phyloP scores from a whole-genome alignment of 2,113 vertebrate genomes.

The Zosterops pallidus region DNA sequence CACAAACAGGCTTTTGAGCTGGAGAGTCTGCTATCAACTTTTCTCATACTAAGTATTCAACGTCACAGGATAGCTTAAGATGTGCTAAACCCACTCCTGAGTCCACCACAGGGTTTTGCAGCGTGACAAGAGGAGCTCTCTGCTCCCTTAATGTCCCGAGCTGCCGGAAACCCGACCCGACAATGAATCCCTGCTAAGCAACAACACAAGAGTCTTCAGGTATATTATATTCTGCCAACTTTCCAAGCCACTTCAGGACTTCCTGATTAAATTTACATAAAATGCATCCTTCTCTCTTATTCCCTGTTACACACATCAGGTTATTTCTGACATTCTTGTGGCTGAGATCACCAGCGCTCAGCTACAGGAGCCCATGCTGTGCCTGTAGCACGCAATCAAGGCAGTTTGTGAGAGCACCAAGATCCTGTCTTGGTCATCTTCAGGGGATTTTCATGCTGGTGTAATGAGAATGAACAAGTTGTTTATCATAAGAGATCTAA shows the following conservation, averaged over 20 bases:
- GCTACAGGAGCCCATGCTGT: background rate
- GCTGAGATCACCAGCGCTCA: background rate
- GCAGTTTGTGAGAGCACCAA: background rate
- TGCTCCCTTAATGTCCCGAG: accelerated
- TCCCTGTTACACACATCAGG: background rate
- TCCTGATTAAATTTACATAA: conserved; percentile 68
- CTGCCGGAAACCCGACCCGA: accelerated
- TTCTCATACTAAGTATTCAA: background rate
- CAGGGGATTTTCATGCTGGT: background rate
- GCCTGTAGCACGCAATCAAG: background rate
- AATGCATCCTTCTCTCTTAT: conserved; percentile 31
- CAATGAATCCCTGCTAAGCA: background rate
- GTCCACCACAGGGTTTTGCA: background rate
- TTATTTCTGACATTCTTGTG: conserved; percentile 20
- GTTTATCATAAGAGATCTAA: background rate
- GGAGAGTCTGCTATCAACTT: background rate
- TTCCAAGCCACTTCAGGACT: conserved; percentile 35
- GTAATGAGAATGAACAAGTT: background rate
- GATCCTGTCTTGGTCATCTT: background rate
- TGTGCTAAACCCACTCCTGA: background rate
- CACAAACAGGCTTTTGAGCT: background rate
- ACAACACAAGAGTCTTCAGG: background rate
- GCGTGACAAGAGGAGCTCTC: background rate
- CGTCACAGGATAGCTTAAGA: background rate
- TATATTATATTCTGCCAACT: background rate